Base-by-base conservation (phyloP, 1,140 invertebrate genomes). In the Heliconius eleuchia region DNA sequence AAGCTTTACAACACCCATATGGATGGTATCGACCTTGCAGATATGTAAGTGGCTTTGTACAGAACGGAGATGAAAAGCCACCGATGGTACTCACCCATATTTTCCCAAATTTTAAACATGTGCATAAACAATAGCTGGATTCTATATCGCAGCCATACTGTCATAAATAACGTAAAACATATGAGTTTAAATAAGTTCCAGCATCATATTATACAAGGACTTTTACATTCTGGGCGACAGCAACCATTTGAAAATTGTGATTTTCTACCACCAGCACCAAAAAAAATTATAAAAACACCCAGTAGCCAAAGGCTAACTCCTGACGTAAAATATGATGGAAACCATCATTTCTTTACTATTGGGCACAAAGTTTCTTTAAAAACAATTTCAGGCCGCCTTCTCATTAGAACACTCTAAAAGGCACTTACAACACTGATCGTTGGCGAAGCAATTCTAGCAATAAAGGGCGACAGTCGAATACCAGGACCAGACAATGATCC, bases 1-100 rank as follows among this genome's bases (percentile, higher is more conserved):
- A 85, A 83, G 76, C 80, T 84, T 27, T 83, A 87, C 60, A 84
- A 83, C 66, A 73, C 77, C 0, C 76, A 83, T 77, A 84, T 6
- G 23, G 23, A 23, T 23, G 23, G 23, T 23, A 23, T 23, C 23
- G 23, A 23, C 23, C 23, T 23, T 23, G 23, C 23, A 23, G 23
- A 23, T 23, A 23, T 23, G 34, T 37, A 6, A 37, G 5, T 37
- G 34, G 6, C 34, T 37, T 37, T 37, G 34, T 37, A 37, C 34
- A 37, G 34, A 37, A 37, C 34, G 34, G 34, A 37, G 6, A 37
- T 37, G 34, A 37, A 37, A 37, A 37, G 34, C 34, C 34, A 37
- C 34, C 34, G 34, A 37, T 37, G 34, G 34, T 6, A 37, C 34
- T 37, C 6, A 37, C 5, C 34, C 5, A 37, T 37, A 37, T 37